Conservation (phyloP, 2,797 vertebrate species). For the Lutjanus argentimaculatus region DNA sequence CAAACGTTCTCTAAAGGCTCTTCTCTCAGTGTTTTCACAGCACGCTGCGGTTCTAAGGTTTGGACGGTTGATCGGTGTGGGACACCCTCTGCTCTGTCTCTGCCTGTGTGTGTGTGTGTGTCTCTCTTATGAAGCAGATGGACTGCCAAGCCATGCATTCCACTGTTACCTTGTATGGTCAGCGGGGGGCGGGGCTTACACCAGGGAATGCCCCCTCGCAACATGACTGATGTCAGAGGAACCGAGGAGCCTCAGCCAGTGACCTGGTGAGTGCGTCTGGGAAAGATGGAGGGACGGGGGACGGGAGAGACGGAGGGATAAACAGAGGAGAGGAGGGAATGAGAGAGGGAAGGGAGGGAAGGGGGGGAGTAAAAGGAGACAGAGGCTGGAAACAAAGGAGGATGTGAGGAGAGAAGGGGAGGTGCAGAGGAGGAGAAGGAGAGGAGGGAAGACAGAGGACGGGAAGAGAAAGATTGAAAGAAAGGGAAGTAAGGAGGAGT, state of each 20-base stretch:
- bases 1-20: background rate
- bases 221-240: slow-evolving; percentile 78
- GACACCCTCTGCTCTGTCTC: slow-evolving; percentile 40
- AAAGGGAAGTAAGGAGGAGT: background rate
- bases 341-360: slow-evolving; percentile 7
- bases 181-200: slow-evolving; percentile 82
- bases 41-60: background rate
- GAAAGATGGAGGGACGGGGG: slow-evolving; percentile 51
- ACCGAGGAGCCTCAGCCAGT: slow-evolving; percentile 83
- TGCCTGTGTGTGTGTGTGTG: background rate
- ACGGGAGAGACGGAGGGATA: slow-evolving; percentile 13
- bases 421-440: background rate
- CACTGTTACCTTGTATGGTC: slow-evolving; percentile 96
- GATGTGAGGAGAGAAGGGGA: background rate
- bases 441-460: background rate
- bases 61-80: slow-evolving; percentile 22
- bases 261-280: slow-evolving; percentile 91
- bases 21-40: background rate
- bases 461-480: background rate
- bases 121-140: slow-evolving; percentile 77
- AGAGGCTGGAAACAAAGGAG: background rate
- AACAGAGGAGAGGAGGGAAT: slow-evolving; percentile 5
- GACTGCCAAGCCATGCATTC: slow-evolving; percentile 80
- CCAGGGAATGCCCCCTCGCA: slow-evolving; percentile 58
- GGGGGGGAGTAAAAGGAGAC: slow-evolving; percentile 7